Evolutionary conservation across 2,797 vertebrate species (phyloP), one percentile per base, ranked within the genome.

Genomic region (Platalea minor): DNA sequence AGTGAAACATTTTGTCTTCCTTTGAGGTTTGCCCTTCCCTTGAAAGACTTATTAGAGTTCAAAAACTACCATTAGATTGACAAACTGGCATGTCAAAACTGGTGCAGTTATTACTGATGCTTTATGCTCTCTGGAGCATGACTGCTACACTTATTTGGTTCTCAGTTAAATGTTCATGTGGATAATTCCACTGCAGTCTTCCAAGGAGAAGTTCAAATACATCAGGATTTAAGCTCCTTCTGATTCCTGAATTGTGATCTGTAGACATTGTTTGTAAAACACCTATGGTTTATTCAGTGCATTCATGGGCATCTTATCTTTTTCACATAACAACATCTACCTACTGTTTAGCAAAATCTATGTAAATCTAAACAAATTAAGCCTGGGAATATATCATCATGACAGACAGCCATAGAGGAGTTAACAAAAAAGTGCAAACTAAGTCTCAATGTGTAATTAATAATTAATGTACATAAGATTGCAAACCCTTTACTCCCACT

Each of bases 101-200:
- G 15, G 41, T 85, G 60, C 41, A 39, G 37, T 73, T 95, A 64
- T 94, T 95, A 92, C 72, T 91, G 81, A 65, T 89, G 78, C 53
- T 96, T 96, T 95, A 95, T 77, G 95, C 92, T 95, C 75, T 75
- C 75, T 37, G 50, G 64, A 96, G 81, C 93, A 85, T 96, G 96
- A 94, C 92, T 83, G 68, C 86, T 92, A 72, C 84, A 82, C 80
- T 90, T 88, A 80, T 23, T 91, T 95, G 39, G 37, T 94, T 91
- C 91, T 93, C 88, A 93, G 68, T 87, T 79, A 85, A 81, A 86
- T 85, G 65, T 61, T 85, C 31, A 1, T 45, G 37, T 68, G 57
- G 26, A 16, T 91, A 93, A 93, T 94, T 95, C 70, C 81, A 61
- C 53, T 54, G 41, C 37, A 79, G n/a, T 74, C 61, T 83, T 95